phyloP scores from a whole-genome alignment of 1,140 invertebrate species.

The Macrosteles quadrilineatus region DNA sequence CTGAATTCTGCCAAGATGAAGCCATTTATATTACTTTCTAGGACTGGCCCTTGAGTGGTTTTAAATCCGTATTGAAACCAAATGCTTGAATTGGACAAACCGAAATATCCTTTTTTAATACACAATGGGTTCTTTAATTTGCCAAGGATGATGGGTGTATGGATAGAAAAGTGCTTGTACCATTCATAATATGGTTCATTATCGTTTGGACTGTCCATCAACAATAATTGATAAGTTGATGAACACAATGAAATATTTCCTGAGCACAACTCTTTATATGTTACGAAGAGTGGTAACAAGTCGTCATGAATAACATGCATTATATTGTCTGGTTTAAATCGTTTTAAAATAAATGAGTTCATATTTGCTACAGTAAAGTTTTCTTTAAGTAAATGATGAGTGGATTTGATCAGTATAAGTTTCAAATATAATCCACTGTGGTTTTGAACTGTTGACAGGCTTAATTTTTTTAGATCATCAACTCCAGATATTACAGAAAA shows the following conservation, averaged over 20 bases:
- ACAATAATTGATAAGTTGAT: constrained; percentile 36
- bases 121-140: constrained; percentile 42
- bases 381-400: not conserved
- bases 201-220: constrained; percentile 38
- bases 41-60: constrained; percentile 50
- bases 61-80: constrained; percentile 60
- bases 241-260: constrained; percentile 44
- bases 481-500: constrained; percentile 39
- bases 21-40: constrained; percentile 33
- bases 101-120: constrained; percentile 50
- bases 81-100: constrained; percentile 48
- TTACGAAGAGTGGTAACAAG: constrained; percentile 54
- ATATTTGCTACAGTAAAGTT: constrained; percentile 17
- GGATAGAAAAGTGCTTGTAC: constrained; percentile 39
- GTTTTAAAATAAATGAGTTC: constrained; percentile 37
- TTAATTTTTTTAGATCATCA: constrained; percentile 37
- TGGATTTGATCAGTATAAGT: constrained; percentile 25
- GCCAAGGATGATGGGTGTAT: constrained; percentile 31
- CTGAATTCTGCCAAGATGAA: constrained; percentile 39
- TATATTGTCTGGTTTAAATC: constrained; percentile 59
- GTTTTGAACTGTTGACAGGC: constrained; percentile 37
- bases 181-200: constrained; percentile 35
- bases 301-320: constrained; percentile 64
- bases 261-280: constrained; percentile 46
- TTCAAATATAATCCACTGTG: constrained; percentile 38